Conservation (phyloP, 2,888 invertebrate genomes). For the Choreutis nemorana region DNA sequence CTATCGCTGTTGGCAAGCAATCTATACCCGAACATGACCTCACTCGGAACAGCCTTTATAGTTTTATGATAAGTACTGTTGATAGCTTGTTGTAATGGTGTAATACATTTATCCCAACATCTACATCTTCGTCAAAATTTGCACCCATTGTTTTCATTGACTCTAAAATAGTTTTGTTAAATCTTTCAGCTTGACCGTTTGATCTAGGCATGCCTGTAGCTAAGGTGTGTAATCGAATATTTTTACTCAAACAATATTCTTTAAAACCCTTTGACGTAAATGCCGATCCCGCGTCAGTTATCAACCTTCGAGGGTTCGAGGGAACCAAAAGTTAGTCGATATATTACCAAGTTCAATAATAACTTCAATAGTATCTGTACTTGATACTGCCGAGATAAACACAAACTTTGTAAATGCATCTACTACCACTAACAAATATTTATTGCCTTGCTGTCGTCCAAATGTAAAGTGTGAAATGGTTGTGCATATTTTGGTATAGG, state of each 20-base stretch:
- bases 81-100: background rate
- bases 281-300: constrained; percentile 11
- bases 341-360: constrained; percentile 9
- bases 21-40: background rate
- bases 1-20: background rate
- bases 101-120: background rate
- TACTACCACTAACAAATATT: constrained; percentile 18
- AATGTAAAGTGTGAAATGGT: constrained; percentile 18
- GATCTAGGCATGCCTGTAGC: constrained; percentile 7
- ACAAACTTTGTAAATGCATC: constrained; percentile 25
- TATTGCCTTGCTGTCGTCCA: constrained; percentile 19
- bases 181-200: constrained; percentile 7
- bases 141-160: constrained; percentile 6
- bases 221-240: constrained; percentile 2
- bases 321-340: constrained; percentile 11
- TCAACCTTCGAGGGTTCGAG: constrained; percentile 11
- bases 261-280: constrained; percentile 8
- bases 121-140: background rate
- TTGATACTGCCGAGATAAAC: constrained; percentile 15
- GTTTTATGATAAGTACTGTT: constrained; percentile 3
- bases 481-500: constrained; percentile 14
- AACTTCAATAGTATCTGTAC: constrained; percentile 5
- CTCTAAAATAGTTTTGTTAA: constrained; percentile 7
- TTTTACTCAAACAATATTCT: constrained; percentile 1
- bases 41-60: constrained; percentile 5